Conservation (phyloP, 2,888 invertebrate genomes). For the Acanthacorydalis orientalis region DNA sequence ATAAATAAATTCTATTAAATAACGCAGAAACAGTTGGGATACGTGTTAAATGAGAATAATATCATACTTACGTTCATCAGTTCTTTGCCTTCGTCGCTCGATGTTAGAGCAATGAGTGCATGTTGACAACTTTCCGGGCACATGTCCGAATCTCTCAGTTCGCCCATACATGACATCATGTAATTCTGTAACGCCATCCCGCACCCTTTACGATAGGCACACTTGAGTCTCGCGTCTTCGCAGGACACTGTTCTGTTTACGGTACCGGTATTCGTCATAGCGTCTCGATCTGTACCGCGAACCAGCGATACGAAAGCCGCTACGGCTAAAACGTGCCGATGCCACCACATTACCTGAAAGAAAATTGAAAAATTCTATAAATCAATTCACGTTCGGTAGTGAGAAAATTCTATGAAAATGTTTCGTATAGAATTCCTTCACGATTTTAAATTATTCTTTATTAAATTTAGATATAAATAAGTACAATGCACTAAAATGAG, state of each 20-base stretch:
- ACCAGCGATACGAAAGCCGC: background rate
- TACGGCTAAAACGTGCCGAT: background rate
- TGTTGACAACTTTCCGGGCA: slow-evolving; percentile 61
- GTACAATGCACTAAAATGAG: no score
- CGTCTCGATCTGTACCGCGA: no score
- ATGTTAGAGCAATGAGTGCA: slow-evolving; percentile 61
- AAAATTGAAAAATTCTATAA: background rate
- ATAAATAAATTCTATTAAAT: background rate
- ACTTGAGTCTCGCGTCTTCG: slow-evolving; percentile 51
- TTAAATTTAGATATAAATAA: no score
- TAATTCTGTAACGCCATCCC: slow-evolving; percentile 62
- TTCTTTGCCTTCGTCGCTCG: slow-evolving; percentile 61
- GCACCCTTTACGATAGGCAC: slow-evolving; percentile 61
- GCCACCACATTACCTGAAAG: background rate
- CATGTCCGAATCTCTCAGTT: slow-evolving; percentile 24
- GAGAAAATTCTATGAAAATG: no score
- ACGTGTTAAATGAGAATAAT: no score
- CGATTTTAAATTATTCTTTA: no score
- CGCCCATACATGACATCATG: slow-evolving; percentile 50
- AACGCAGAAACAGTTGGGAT: no score
- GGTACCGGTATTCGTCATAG: background rate
- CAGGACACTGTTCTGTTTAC: slow-evolving; percentile 25
- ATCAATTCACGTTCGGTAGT: no score
- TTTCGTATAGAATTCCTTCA: no score
- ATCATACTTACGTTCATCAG: slow-evolving; percentile 49